Conservation (phyloP, 2,113 vertebrate species). For the Notothenia coriiceps region DNA sequence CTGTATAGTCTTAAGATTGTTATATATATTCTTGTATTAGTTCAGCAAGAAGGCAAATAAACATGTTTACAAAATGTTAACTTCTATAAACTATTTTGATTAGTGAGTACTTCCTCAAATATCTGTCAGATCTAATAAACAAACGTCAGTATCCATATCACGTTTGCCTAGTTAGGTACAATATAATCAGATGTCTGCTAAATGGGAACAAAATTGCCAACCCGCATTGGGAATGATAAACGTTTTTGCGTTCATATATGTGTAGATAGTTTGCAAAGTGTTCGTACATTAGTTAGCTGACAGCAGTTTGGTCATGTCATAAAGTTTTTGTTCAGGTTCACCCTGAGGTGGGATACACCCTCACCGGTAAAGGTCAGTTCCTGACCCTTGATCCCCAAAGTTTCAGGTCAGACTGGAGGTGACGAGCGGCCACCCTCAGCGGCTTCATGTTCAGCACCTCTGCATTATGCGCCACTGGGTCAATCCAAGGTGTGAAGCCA, state of each 20-base stretch:
- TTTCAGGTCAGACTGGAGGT: slow-evolving; percentile 22
- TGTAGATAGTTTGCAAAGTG: background rate
- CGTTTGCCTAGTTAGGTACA: background rate
- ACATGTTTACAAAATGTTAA: too few species aligned
- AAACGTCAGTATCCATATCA: too few species aligned
- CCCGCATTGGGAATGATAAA: background rate
- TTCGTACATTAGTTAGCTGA: background rate
- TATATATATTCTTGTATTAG: background rate
- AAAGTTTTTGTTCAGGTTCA: background rate
- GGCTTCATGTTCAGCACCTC: slow-evolving; percentile 11
- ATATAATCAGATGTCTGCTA: background rate
- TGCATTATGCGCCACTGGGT: slow-evolving; percentile 41
- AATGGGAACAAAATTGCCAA: background rate
- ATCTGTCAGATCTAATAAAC: background rate
- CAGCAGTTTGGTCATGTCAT: slow-evolving; percentile 1
- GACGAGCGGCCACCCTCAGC: slow-evolving; percentile 13
- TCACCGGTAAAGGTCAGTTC: slow-evolving; percentile 51
- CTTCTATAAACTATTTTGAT: too few species aligned
- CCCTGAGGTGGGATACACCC: slow-evolving; percentile 30
- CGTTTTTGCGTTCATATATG: background rate
- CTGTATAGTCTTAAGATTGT: background rate
- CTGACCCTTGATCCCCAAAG: slow-evolving; percentile 46
- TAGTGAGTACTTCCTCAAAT: too few species aligned
- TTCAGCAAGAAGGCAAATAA: too few species aligned
- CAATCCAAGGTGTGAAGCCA: slow-evolving; percentile 59